Base-by-base conservation (phyloP, 2,888 invertebrate species). In the Drosophila robusta region DNA sequence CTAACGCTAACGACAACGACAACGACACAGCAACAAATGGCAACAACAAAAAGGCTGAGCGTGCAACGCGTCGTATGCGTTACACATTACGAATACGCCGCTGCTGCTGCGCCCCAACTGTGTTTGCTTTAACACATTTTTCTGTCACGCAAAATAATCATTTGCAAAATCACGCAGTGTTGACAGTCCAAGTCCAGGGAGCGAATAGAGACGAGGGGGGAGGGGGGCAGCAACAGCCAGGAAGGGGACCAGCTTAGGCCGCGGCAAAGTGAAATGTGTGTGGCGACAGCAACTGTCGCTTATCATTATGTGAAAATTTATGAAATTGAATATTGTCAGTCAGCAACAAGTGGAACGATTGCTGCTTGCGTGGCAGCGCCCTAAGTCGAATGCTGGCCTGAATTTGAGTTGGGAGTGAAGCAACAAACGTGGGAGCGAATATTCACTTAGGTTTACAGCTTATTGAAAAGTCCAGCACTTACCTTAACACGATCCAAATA, bases 401-500 rank as follows among this genome's bases (percentile, higher is more conserved):
- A 36, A 51, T 67, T 42, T 11, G 22, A 36, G 41, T 38, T 24
- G 14, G 24, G 44, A 44, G 36, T 65, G 34, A 18, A 18, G 55
- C 58, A 70, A 77, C 45, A 57, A 70, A 77, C 45, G 55, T 64
- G 73, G 54, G 47, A 62, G 62, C 26, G 18, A 39, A 42, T 11
- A 9, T 12, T 32, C 16, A 3, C 3, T 34, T 34, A 3, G 11
- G 22, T 16, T 58, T 34, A 46, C 57, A 57, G 51, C 26, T 47
- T 16, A 62, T 54, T 67, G 18, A 22, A 38, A 36, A 18, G 34
- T 0, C 2, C 3, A 14, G 44, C 41, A 87, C 91, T 90, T 65
- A 92, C 92, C 90, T 92, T 92, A 50, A 92, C 92, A 61, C 91
- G 91, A 75, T 92, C 92, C 72, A 92, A 73, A 77, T 92, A 92